Base-by-base conservation (phyloP, 2,888 invertebrate species). In the Oxytorus armatus region DNA sequence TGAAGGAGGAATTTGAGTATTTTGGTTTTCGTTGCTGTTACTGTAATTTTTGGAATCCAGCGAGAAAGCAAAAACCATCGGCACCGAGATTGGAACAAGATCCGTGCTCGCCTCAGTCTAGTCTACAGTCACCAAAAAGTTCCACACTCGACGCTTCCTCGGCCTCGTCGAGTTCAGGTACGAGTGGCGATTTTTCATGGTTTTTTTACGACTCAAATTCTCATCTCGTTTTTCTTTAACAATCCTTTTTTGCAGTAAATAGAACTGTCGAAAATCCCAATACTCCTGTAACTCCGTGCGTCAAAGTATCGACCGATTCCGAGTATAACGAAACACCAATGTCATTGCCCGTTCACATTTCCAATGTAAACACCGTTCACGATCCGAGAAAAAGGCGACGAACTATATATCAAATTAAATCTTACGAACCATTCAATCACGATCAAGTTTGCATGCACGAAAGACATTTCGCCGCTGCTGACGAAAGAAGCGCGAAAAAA, bases 1-100 rank as follows among this genome's bases (percentile, higher is more conserved):
- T 96, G 10, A 94, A 94, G 84, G 95, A 96, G 88, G 96, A 96
- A 87, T 96, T 95, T 91, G 94, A 95, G 86, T 95, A 93, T 88
- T 92, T 95, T 65, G 93, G 94, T 94, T 99, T 97, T 92, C 94
- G 95, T 65, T 99, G 99, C 92, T 97, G 97, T 85, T 98, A 98
- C 92, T 99, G 99, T 92, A 95, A 95, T 77, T 93, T 94, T 36
- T 93, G 96, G 89, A 98, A 99, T 93, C 96, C 97, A 25, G 96
- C 98, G n/a, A 94, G 96, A 79, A 98, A 98, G 90, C 95, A 96
- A 88, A 94, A 96, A 39, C 98, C 97, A 0, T 93, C 94, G 47
- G 97, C 97, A 25, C 98, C 98, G 0, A 93, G 92, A 88, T 88
- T 93, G 76, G 92, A 92, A 10, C 79, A 84, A 21, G 87, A 89